Conservation (phyloP, 2,888 invertebrate genomes). For the Drosophila neotestacea region DNA sequence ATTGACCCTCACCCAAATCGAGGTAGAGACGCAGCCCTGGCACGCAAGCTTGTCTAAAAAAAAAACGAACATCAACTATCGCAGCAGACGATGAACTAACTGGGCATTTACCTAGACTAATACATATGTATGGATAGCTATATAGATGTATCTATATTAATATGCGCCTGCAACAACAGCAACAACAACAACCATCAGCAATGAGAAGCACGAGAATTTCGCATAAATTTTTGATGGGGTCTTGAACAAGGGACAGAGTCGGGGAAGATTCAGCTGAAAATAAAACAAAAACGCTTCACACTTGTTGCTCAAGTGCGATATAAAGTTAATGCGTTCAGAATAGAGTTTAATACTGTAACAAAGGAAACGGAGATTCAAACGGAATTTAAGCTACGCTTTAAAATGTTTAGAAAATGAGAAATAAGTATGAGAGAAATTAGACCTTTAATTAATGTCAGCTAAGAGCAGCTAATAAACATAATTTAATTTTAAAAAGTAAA, state of each 20-base stretch:
- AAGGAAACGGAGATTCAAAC: background rate
- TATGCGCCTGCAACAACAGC: constrained; percentile 37
- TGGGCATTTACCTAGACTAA: constrained; percentile 44
- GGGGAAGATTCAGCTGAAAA: background rate
- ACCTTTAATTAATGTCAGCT: too few relatives aligned
- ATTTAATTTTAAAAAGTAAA: too few relatives aligned
- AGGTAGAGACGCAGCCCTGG: constrained; percentile 55
- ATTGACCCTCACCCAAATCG: constrained; percentile 77
- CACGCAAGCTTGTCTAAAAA: constrained; percentile 60
- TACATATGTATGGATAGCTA: constrained; percentile 25
- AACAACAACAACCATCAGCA: constrained; percentile 43
- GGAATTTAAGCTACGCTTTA: background rate
- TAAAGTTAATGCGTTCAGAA: constrained; percentile 40
- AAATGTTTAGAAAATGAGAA: background rate
- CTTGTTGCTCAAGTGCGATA: constrained; percentile 44
- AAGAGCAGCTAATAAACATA: too few relatives aligned
- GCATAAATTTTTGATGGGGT: constrained; percentile 64
- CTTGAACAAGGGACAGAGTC: constrained; percentile 1
- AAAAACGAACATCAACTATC: constrained; percentile 31
- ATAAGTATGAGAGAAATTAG: too few relatives aligned
- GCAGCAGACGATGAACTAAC: constrained; percentile 35
- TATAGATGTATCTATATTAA: constrained; percentile 41
- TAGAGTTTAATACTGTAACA: constrained; percentile 21
- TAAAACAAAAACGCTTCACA: constrained; percentile 12
- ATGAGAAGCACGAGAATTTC: constrained; percentile 75